These are phyloP conservation scores for Philereme vetulata DNA, from an alignment of 2,888 invertebrate species.

Conservation along the genomic window DNA sequence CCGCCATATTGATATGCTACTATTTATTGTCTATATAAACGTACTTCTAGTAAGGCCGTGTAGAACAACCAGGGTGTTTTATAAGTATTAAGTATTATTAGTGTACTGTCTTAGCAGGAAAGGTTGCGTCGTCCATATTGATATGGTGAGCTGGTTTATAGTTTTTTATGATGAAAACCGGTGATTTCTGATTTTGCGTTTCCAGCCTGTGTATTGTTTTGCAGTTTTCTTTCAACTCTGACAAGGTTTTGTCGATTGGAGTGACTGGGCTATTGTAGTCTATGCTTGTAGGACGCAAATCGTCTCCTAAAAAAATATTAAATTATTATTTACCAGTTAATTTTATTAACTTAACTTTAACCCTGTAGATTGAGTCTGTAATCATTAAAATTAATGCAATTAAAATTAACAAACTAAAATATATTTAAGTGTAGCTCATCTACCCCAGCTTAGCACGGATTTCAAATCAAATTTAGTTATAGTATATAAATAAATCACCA, in stretches of 20 bases:
- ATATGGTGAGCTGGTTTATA: slow-evolving; percentile 64
- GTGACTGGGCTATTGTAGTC: slow-evolving; percentile 56
- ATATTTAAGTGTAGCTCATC: too few species aligned
- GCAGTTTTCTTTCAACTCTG: slow-evolving; percentile 59
- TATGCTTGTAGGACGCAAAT: slow-evolving; percentile 70
- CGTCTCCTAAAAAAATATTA: slow-evolving; percentile 78
- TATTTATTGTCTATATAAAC: slow-evolving; percentile 36
- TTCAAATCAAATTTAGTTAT: too few species aligned
- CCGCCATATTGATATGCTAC: slow-evolving; percentile 56
- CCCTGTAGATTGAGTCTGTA: too few species aligned
- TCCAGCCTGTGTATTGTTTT: slow-evolving; percentile 63
- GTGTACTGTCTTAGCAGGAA: slow-evolving; percentile 43
- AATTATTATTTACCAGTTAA: background rate
- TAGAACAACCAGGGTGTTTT: slow-evolving; percentile 54
- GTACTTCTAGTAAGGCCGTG: slow-evolving; percentile 61
- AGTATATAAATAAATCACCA: too few species aligned
- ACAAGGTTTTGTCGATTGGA: slow-evolving; percentile 59
- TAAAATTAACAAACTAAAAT: too few species aligned
- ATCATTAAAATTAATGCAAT: too few species aligned
- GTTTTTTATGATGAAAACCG: slow-evolving; percentile 57
- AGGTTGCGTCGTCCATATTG: slow-evolving; percentile 65
- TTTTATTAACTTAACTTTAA: too few species aligned
- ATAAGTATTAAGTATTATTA: slow-evolving; percentile 39
- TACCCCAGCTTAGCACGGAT: too few species aligned
- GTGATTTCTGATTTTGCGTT: slow-evolving; percentile 32